Evolutionary conservation across 1,140 invertebrate species (phyloP), one percentile per base, ranked within the genome.

Genomic region (Calephelis virginiensis): DNA sequence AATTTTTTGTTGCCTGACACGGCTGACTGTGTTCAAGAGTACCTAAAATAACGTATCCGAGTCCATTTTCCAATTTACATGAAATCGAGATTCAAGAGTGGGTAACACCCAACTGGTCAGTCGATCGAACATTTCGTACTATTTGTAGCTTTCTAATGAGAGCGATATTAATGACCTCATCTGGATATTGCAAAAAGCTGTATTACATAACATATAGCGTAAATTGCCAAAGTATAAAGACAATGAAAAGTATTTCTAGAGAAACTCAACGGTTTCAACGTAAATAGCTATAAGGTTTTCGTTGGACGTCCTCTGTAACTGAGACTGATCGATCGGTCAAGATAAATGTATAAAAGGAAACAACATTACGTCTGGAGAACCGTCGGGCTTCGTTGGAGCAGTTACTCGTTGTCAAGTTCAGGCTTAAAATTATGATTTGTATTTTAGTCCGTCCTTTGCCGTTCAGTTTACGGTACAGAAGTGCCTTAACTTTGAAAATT

Each of bases 361-460:
- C 14, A 76, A 77, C 72, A 69, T 72, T 64, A 63, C 60, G 70
- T 73, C 71, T 73, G 63, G 60, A 28, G 62, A 61, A 53, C 59
- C 48, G 45, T 64, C 47, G 65, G 49, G 14, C 49, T 64, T 65
- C 62, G 53, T 62, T 67, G 68, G 62, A 68, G 72, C 77, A 78
- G 78, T 83, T 76, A 67, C 62, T 80, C 71, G 68, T 77, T 84
- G 85, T 86, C 85, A 86, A 82, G 71, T 82, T 77, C 81, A 88
- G 82, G 80, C 67, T 81, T 82, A 71, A 69, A 67, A 71, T 76
- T 75, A 70, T 76, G 66, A 73, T 76, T 76, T 75, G 63, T 78
- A 74, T 84, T 77, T 78, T 78, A 69, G 74, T 75, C 71, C 75
- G 68, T 63, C 66, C 67, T 66, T 68, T 67, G 64, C 70, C 61